Percentiles rank a stretch among this genome's conserved stretches.
These are phyloP conservation scores for Hyperoplus immaculatus DNA, from an alignment of 2,797 vertebrate species.

Conservation along the genomic window DNA sequence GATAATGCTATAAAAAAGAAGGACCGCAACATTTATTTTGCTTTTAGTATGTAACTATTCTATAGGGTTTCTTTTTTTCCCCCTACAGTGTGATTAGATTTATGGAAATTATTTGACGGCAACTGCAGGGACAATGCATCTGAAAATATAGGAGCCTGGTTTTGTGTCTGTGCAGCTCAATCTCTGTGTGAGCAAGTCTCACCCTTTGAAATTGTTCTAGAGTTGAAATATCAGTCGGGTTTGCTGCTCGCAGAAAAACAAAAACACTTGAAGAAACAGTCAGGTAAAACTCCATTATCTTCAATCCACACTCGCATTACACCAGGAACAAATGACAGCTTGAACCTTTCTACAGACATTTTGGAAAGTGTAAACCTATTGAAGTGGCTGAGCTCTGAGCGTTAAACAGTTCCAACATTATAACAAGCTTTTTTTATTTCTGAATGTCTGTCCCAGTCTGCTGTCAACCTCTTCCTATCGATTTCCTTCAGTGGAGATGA, in stretches of 20 bases:
- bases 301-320: constrained; percentile 12
- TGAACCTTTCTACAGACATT: constrained; percentile 24
- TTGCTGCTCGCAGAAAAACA: neutral
- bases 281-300: constrained; percentile 35
- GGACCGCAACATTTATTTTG: neutral
- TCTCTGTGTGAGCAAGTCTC: constrained; percentile 7
- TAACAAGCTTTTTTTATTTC: neutral
- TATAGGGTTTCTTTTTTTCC: constrained; percentile 32
- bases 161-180: neutral
- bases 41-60: constrained; percentile 29
- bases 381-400: constrained; percentile 36
- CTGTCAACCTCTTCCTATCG: constrained; percentile 19
- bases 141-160: constrained; percentile 23
- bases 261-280: constrained; percentile 6
- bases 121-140: constrained; percentile 30
- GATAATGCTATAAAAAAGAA: constrained; percentile 51
- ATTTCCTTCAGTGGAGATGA: constrained; percentile 22
- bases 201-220: constrained; percentile 23
- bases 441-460: neutral
- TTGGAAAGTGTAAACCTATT: constrained; percentile 12
- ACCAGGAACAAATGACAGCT: constrained; percentile 27
- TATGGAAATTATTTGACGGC: constrained; percentile 52
- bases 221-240: neutral
- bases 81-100: constrained; percentile 47
- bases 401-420: constrained; percentile 7